Evolutionary conservation across 2,113 vertebrate species (phyloP).

Genomic region (Danio rerio): GRCz12tu NC_133193.1:41869501-41870000

Average conservation of each 20-base stretch:
- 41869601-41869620: conserved; percentile 68
- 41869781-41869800: conserved; percentile 35
- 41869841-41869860: conserved; percentile 29
- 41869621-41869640: conserved; percentile 98
- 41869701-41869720: conserved; percentile 95
- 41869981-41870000: conserved; percentile 58
- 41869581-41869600: not conserved
- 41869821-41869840: not conserved
- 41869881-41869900: conserved; percentile 13
- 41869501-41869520: too few relatives aligned
- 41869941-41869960: not conserved
- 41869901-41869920: conserved; percentile 13
- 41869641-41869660: conserved; percentile 97
- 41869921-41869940: conserved; percentile 42
- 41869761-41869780: conserved; percentile 99
- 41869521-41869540: too few relatives aligned
- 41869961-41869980: not conserved
- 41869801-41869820: not conserved
- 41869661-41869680: conserved; percentile 96
- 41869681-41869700: conserved; percentile 99
- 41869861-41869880: conserved; percentile 34
- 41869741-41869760: conserved; percentile 98
- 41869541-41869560: too few relatives aligned
- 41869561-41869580: not conserved
- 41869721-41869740: conserved; percentile 93